These are phyloP conservation scores for Pseudolaguvia tuberculata DNA, from an alignment of 2,113 vertebrate species.

Conservation along the genomic window DNA sequence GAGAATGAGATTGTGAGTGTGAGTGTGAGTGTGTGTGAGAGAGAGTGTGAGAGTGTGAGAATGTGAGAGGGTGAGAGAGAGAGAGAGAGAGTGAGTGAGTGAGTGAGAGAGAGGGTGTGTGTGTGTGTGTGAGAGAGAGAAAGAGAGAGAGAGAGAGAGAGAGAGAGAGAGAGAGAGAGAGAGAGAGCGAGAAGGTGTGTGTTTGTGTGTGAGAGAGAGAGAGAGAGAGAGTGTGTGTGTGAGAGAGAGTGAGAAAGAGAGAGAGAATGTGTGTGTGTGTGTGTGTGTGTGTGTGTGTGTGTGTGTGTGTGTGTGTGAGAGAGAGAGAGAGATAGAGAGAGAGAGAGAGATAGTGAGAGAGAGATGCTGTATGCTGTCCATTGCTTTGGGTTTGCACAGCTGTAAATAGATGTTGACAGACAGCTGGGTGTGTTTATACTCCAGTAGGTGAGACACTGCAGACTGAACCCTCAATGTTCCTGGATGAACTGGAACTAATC, in stretches of 20 bases:
- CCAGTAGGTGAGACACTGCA: slow-evolving; percentile 46
- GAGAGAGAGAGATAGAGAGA: slow-evolving; percentile 18
- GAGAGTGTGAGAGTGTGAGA: slow-evolving; percentile 17
- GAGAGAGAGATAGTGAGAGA: slow-evolving; percentile 21
- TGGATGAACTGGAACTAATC: slow-evolving; percentile 26
- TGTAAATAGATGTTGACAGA: slow-evolving; percentile 63
- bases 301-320: background rate
- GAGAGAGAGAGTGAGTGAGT: no score
- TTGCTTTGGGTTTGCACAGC: slow-evolving; percentile 56
- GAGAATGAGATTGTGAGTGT: no score
- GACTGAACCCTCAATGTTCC: slow-evolving; percentile 28
- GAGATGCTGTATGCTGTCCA: slow-evolving; percentile 33
- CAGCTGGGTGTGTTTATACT: slow-evolving; percentile 63
- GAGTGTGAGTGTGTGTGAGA: background rate
- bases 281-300: no score
- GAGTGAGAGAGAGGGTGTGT: no score
- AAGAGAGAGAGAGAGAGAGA: slow-evolving; percentile 25
- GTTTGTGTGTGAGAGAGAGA: background rate
- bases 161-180: slow-evolving; percentile 24
- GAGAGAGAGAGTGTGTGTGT: background rate
- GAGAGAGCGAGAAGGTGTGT: no score
- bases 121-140: slow-evolving; percentile 1
- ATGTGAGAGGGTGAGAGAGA: slow-evolving; percentile 24
- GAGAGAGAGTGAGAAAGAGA: background rate
- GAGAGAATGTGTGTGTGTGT: no score